Evolutionary conservation across 2,797 vertebrate genomes (phyloP), one percentile per base, ranked within the genome.

Genomic region (Paramormyrops hopkinsi): DNA sequence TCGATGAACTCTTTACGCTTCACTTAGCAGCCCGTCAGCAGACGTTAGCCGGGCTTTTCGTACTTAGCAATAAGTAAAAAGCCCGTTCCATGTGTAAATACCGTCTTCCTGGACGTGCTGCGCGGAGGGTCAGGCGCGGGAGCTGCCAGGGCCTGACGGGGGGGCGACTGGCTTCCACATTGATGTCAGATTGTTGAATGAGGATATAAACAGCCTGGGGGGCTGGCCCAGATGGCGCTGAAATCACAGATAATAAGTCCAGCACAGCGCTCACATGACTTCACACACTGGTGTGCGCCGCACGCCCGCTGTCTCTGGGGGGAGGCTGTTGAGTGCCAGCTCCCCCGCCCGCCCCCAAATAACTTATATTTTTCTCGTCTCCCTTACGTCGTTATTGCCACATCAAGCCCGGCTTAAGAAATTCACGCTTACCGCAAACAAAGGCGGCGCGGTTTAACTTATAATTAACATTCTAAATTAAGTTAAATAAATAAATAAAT

Each of bases 241-340:
- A 90, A 94, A 92, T 93, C 94, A 94, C 94, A 95, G 93, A 93
- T 93, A 94, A 95, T 94, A 92, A 93, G 95, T 94, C 93, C 95
- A 94, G 92, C 90, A 91, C 93, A 93, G 91, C 93, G 93, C 88
- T 91, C 92, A 93, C 93, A 92, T 94, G 93, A 93, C 94, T 94
- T 94, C 93, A 92, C 90, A 83, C 89, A 88, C 90, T 91, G 91
- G 88, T 54, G 87, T 65, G 87, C 46, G 41, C 91, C 87, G 29
- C 46, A 50, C 17, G 25, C 86, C 88, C 90, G 62, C 91, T 90
- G 91, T 87, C 92, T 92, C 90, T 41, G 83, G 88, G 89, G 90
- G 90, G 90, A 73, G 41, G 33, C 73, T 44, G 86, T 9, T 41
- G 76, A 88, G 46, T 50, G 89, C 73, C 86, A 85, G 22, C 11